Conservation (phyloP, 2,888 invertebrate species). For the Leuctra nigra region DNA sequence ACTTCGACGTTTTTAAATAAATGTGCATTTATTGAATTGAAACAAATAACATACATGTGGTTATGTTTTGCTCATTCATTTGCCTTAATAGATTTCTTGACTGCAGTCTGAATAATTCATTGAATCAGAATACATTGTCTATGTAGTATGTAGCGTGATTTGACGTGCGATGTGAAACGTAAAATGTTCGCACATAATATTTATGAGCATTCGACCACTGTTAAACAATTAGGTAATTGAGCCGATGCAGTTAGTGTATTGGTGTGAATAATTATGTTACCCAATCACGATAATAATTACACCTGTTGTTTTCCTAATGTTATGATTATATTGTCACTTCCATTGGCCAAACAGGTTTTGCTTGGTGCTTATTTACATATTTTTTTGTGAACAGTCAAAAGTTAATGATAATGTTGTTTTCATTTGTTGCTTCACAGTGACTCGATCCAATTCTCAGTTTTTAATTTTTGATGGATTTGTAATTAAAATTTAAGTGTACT, state of each 20-base stretch:
- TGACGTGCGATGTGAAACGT: too few relatives aligned
- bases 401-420: background rate
- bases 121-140: too few relatives aligned
- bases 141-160: too few relatives aligned
- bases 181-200: too few relatives aligned
- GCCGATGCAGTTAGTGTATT: too few relatives aligned
- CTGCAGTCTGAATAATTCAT: too few relatives aligned
- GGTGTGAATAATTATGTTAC: too few relatives aligned
- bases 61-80: too few relatives aligned
- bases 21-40: background rate
- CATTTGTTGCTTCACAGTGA: background rate
- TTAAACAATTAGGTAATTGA: too few relatives aligned
- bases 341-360: constrained; percentile 12
- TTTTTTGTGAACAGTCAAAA: constrained; percentile 3
- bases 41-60: background rate
- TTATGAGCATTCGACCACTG: too few relatives aligned
- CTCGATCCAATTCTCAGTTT: background rate
- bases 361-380: constrained; percentile 5
- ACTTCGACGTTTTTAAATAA: background rate
- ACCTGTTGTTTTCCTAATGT: background rate
- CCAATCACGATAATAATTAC: too few relatives aligned
- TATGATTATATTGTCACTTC: constrained; percentile 6
- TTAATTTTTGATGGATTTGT: background rate
- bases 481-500: constrained; percentile 1
- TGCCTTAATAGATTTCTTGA: too few relatives aligned